These are phyloP conservation scores for Drosophila elegans DNA, from an alignment of 1,140 invertebrate species.

Conservation along the genomic window DNA sequence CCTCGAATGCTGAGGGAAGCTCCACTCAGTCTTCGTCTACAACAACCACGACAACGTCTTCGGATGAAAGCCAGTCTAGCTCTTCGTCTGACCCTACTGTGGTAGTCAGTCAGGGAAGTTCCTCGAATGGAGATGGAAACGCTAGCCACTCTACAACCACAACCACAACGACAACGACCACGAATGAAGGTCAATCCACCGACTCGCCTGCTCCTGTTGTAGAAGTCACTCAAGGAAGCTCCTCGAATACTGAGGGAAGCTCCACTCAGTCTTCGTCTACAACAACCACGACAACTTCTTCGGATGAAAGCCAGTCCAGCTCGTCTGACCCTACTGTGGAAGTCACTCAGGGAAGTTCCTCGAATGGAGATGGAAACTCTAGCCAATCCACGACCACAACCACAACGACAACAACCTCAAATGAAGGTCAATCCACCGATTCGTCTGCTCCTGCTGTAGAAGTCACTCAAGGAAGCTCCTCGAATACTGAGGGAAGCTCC, in stretches of 20 bases:
- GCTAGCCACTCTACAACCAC: not conserved
- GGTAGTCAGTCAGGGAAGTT: not conserved
- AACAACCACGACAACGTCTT: not conserved
- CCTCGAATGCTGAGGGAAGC: not conserved
- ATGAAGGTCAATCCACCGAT: not conserved
- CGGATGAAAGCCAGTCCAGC: not conserved
- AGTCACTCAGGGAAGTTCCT: not conserved
- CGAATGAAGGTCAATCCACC: slow-evolving; percentile 2
- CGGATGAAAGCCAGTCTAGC: not conserved
- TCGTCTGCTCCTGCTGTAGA: not conserved
- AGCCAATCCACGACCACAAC: slow-evolving; percentile 1
- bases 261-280: not conserved
- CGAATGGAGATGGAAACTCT: not conserved
- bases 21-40: not conserved
- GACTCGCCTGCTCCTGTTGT: slow-evolving; percentile 1
- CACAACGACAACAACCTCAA: slow-evolving; percentile 2
- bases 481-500: not conserved
- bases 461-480: not conserved
- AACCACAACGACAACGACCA: slow-evolving; percentile 1
- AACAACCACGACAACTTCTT: not conserved
- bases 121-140: not conserved
- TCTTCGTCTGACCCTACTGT: slow-evolving; percentile 1
- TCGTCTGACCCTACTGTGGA: too few relatives aligned
- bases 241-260: not conserved
- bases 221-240: not conserved